Percentiles rank a stretch among this genome's conserved stretches.
Evolutionary conservation across 2,797 vertebrate genomes (phyloP).

Genomic region (Enteromius unitaeniatus): DNA sequence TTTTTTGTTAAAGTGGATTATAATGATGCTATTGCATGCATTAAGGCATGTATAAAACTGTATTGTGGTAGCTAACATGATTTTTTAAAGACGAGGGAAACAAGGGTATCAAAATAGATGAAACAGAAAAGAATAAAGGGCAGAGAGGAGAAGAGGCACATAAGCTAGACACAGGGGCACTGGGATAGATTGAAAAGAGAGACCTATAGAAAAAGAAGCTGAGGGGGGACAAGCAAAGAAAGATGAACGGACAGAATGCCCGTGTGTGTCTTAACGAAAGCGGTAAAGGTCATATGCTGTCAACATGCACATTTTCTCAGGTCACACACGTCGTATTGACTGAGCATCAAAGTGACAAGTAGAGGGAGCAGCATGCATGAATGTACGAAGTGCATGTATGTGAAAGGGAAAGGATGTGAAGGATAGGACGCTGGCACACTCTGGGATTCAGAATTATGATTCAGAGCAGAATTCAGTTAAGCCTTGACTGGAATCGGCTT

Average conservation of each 20-base stretch:
- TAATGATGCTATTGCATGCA: not conserved
- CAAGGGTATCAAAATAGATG: not conserved
- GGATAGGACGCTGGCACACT: conserved; percentile 27
- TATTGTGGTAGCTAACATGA: not conserved
- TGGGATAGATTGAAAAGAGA: not conserved
- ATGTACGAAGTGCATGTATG: conserved; percentile 22
- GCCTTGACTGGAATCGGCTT: conserved; percentile 38
- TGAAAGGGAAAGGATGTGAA: conserved; percentile 40
- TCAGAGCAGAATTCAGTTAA: conserved; percentile 47
- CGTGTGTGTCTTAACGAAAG: conserved; percentile 29
- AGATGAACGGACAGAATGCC: conserved; percentile 10
- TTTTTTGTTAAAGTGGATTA: not conserved
- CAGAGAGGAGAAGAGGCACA: not conserved
- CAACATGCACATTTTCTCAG: conserved; percentile 53
- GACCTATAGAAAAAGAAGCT: not conserved
- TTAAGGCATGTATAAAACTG: not conserved
- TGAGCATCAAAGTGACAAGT: conserved; percentile 50
- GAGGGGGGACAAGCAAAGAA: not conserved
- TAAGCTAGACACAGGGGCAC: not conserved
- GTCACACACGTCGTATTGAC: conserved; percentile 51
- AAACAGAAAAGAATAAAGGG: not conserved
- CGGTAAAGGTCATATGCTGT: conserved; percentile 54
- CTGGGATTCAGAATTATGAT: conserved; percentile 36
- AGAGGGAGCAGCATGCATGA: conserved; percentile 26
- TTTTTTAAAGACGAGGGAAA: not conserved